phyloP scores from a whole-genome alignment of 1,140 invertebrate genomes.

The Diachasmimorpha longicaudata region DNA sequence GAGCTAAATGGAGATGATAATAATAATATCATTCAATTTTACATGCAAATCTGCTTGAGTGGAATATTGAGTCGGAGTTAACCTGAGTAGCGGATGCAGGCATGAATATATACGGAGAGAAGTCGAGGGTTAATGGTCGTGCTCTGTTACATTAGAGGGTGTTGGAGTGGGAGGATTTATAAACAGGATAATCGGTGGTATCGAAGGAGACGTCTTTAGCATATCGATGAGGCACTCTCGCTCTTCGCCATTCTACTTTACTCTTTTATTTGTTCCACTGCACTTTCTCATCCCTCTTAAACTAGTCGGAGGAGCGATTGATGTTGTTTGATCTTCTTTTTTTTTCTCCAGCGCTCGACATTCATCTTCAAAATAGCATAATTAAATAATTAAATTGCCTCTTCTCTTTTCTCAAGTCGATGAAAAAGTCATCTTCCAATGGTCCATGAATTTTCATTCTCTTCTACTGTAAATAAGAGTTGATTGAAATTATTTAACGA shows the following conservation, averaged over 20 bases:
- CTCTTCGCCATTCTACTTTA: conserved; percentile 7
- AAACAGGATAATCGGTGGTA: conserved; percentile 42
- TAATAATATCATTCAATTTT: not conserved
- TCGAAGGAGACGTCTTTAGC: conserved; percentile 32
- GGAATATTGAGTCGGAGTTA: not conserved
- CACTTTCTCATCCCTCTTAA: not conserved
- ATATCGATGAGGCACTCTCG: conserved; percentile 27
- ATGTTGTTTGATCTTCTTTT: not conserved
- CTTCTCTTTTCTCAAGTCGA: no score
- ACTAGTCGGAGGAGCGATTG: not conserved
- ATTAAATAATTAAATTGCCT: no score
- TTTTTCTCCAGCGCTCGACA: not conserved
- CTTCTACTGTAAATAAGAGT: no score
- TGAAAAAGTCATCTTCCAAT: no score
- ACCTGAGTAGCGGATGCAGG: not conserved
- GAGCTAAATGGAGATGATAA: no score
- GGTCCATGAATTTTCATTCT: no score
- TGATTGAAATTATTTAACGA: no score
- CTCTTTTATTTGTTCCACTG: conserved; percentile 8
- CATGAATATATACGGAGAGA: conserved; percentile 5
- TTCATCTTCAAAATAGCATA: not conserved
- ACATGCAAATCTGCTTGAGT: not conserved
- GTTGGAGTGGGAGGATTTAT: conserved; percentile 30
- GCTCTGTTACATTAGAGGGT: conserved; percentile 19
- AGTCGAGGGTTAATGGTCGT: conserved; percentile 18